phyloP scores from a whole-genome alignment of 2,113 vertebrate species.

The Enhydra lutris region DNA sequence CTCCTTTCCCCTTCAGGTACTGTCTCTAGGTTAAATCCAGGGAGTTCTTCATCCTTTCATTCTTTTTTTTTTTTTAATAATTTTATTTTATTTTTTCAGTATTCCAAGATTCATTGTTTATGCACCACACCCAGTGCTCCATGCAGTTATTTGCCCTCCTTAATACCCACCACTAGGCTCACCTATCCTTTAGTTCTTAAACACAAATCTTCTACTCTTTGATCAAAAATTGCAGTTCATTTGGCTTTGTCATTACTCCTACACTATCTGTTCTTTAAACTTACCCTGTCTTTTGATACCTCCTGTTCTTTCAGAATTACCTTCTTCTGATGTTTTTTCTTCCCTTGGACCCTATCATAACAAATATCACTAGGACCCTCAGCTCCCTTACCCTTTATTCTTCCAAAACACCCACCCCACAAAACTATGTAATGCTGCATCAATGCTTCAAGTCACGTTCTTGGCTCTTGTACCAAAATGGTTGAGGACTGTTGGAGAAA shows the following conservation, averaged over 20 bases:
- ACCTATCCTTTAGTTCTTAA: neutral
- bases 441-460: neutral
- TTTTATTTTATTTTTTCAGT: no score
- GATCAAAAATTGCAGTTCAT: neutral
- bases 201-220: neutral
- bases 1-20: neutral
- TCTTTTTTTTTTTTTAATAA: no score
- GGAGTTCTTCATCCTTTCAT: neutral
- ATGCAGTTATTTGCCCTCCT: no score
- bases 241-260: neutral
- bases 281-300: neutral
- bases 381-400: neutral
- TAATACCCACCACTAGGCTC: no score
- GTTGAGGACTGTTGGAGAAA: neutral
- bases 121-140: no score
- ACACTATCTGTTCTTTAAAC: neutral
- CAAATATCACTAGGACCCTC: neutral
- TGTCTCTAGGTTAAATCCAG: neutral
- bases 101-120: no score
- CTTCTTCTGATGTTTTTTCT: neutral
- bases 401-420: neutral
- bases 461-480: neutral
- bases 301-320: neutral
- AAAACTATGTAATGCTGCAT: neutral
- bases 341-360: neutral